Conservation (phyloP, 2,113 vertebrate species). For the Ardeotis arabs region DNA sequence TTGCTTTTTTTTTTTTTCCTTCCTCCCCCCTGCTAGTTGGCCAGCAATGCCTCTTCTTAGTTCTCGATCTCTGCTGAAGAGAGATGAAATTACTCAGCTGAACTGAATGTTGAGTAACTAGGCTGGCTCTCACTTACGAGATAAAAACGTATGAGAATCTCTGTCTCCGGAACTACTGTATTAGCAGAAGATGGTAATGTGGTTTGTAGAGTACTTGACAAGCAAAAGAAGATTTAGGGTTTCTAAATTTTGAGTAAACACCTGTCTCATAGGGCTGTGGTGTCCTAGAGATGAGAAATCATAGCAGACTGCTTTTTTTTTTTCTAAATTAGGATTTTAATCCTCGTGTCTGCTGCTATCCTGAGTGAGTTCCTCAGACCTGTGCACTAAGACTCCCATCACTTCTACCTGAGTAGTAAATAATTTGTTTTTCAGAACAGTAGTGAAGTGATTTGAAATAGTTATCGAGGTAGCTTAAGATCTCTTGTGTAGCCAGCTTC, state of each 20-base stretch:
- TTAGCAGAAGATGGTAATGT: not conserved
- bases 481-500: not conserved
- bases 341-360: not conserved
- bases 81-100: not conserved
- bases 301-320: not conserved
- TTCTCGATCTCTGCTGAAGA: not conserved
- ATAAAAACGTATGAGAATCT: not conserved
- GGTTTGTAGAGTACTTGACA: not conserved
- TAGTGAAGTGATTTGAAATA: not conserved
- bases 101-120: not conserved
- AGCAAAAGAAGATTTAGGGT: not conserved
- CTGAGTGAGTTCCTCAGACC: not conserved
- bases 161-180: too few species aligned
- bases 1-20: too few species aligned
- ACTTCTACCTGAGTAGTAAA: not conserved
- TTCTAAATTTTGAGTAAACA: not conserved
- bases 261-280: not conserved
- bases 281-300: not conserved
- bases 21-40: too few species aligned
- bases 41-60: not conserved
- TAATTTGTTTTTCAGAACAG: not conserved
- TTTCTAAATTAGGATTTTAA: not conserved
- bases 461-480: not conserved
- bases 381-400: not conserved
- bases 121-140: not conserved